These are phyloP conservation scores for Eumacrocentrus americanus DNA, from an alignment of 2,888 invertebrate species.

Conservation along the genomic window DNA sequence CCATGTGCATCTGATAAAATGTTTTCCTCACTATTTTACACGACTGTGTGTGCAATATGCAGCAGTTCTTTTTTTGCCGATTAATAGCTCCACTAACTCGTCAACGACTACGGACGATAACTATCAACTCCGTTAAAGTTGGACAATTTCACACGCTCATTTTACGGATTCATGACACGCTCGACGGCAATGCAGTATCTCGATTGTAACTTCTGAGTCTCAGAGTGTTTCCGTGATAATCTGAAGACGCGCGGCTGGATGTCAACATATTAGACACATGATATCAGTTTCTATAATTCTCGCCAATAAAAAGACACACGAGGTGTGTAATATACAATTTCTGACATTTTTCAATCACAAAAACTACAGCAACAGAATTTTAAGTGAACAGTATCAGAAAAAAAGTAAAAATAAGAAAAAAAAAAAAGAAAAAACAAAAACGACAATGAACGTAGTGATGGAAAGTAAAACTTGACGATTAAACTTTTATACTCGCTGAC, in stretches of 20 bases:
- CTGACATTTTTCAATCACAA: too few relatives aligned
- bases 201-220: not conserved
- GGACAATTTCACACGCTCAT: not conserved
- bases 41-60: not conserved
- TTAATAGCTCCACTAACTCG: not conserved
- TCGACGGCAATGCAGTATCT: not conserved
- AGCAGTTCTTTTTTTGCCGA: not conserved
- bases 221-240: not conserved
- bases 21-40: not conserved
- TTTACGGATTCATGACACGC: too few relatives aligned
- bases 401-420: not conserved
- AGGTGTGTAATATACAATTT: too few relatives aligned
- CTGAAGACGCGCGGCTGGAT: not conserved
- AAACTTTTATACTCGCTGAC: not conserved
- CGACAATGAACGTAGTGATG: not conserved
- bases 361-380: too few relatives aligned
- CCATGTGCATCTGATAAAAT: too few relatives aligned
- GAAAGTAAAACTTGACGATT: not conserved
- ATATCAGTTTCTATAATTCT: too few relatives aligned
- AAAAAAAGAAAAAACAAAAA: not conserved
- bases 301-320: too few relatives aligned
- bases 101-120: conserved; percentile 4
- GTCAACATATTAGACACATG: not conserved
- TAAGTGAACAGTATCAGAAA: not conserved
- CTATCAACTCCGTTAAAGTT: not conserved